These are phyloP conservation scores for Salmo trutta DNA, from an alignment of 2,797 vertebrate genomes.

Conservation along the genomic window DNA sequence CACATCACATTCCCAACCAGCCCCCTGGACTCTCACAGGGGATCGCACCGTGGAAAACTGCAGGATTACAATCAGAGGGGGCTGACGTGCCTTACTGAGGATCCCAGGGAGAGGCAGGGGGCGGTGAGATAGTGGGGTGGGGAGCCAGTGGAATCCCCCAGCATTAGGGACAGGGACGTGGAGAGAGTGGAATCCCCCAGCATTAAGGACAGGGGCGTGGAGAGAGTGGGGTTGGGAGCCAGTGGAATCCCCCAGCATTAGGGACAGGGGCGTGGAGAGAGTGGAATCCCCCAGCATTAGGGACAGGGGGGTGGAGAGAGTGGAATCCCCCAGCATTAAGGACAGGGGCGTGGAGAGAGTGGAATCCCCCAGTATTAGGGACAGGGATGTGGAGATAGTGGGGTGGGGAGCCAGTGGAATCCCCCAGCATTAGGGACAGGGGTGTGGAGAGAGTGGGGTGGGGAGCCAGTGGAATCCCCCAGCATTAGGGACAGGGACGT, in stretches of 20 bases:
- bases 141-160: not conserved
- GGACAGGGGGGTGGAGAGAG: not conserved
- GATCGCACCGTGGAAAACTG: not conserved
- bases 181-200: no score
- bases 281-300: slow-evolving; percentile 7
- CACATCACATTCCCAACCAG: not conserved
- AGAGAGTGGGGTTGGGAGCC: not conserved
- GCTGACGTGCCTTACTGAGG: slow-evolving; percentile 8
- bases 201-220: no score
- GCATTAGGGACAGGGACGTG: not conserved
- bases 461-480: not conserved
- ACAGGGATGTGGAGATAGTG: not conserved
- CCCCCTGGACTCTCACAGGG: not conserved
- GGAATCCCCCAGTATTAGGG: no score
- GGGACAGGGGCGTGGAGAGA: not conserved
- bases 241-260: not conserved
- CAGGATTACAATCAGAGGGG: slow-evolving; percentile 10
- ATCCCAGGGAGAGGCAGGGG: slow-evolving; percentile 4
- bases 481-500: not conserved
- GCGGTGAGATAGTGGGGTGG: not conserved
- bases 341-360: no score
- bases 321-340: no score
- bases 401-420: not conserved
- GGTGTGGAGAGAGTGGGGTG: not conserved
- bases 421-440: slow-evolving; percentile 3